Evolutionary conservation across 2,888 invertebrate genomes (phyloP).

Genomic region (Macrosoma leucophasiata): DNA sequence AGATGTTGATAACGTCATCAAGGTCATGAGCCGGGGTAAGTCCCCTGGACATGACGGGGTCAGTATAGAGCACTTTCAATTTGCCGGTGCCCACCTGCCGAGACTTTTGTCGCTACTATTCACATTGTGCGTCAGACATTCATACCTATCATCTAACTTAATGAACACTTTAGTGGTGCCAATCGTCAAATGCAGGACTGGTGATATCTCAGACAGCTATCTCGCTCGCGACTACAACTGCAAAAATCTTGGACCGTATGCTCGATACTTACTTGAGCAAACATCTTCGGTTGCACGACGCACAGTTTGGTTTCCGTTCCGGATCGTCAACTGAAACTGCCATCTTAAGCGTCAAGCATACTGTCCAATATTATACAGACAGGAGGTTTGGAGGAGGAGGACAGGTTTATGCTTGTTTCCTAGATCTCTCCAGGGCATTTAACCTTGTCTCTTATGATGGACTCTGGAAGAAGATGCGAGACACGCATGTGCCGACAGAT

Average conservation of each 20-base stretch:
- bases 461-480: no score
- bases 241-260: constrained; percentile 19
- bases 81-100: constrained; percentile 17
- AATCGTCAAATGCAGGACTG: constrained; percentile 20
- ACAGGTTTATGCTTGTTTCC: constrained; percentile 18
- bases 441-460: no score
- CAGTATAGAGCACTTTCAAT: constrained; percentile 22
- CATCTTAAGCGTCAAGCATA: constrained; percentile 19
- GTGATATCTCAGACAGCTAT: constrained; percentile 16
- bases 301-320: constrained; percentile 25
- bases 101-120: constrained; percentile 11
- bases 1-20: constrained; percentile 6
- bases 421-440: no score
- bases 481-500: no score
- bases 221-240: constrained; percentile 20
- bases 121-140: constrained; percentile 3
- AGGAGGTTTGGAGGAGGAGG: no score
- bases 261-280: constrained; percentile 12
- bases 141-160: constrained; percentile 7
- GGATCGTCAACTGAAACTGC: constrained; percentile 23
- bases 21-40: constrained; percentile 19
- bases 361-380: constrained; percentile 11
- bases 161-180: constrained; percentile 17
- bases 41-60: constrained; percentile 23
- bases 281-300: constrained; percentile 14